phyloP scores from a whole-genome alignment of 2,113 vertebrate species.

The Nycticryphes semicollaris region DNA sequence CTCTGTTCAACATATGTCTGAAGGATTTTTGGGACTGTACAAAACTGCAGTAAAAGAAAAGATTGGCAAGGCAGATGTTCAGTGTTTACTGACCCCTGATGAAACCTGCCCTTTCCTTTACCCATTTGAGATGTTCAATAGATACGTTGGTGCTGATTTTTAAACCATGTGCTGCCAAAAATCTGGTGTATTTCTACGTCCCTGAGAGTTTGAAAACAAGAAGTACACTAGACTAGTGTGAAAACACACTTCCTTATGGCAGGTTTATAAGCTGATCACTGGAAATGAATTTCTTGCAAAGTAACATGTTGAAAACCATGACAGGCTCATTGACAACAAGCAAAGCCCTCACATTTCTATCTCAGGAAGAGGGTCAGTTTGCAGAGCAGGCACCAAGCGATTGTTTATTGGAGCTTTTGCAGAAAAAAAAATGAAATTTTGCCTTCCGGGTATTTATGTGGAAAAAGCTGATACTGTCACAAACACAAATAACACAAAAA shows the following conservation, averaged over 20 bases:
- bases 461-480: constrained; percentile 65
- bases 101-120: constrained; percentile 72
- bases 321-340: constrained; percentile 68
- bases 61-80: constrained; percentile 74
- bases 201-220: constrained; percentile 69
- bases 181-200: constrained; percentile 53
- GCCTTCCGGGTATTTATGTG: constrained; percentile 68
- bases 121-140: constrained; percentile 68
- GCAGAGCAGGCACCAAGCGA: constrained; percentile 68
- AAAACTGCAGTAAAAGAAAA: constrained; percentile 41
- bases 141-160: constrained; percentile 59
- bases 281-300: constrained; percentile 74
- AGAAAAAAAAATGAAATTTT: constrained; percentile 53
- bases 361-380: constrained; percentile 70
- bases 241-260: constrained; percentile 71
- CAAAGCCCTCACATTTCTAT: constrained; percentile 69
- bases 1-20: constrained; percentile 71
- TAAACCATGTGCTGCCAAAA: constrained; percentile 57
- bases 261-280: constrained; percentile 71
- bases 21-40: constrained; percentile 67
- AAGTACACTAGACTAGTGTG: constrained; percentile 68
- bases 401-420: constrained; percentile 72
- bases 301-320: constrained; percentile 74
- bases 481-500: constrained; percentile 67
- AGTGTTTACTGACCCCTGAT: constrained; percentile 69